Percentiles rank a stretch among this genome's conserved stretches.
phyloP scores from a whole-genome alignment of 2,888 invertebrate genomes.

The Microdon myrmicae region DNA sequence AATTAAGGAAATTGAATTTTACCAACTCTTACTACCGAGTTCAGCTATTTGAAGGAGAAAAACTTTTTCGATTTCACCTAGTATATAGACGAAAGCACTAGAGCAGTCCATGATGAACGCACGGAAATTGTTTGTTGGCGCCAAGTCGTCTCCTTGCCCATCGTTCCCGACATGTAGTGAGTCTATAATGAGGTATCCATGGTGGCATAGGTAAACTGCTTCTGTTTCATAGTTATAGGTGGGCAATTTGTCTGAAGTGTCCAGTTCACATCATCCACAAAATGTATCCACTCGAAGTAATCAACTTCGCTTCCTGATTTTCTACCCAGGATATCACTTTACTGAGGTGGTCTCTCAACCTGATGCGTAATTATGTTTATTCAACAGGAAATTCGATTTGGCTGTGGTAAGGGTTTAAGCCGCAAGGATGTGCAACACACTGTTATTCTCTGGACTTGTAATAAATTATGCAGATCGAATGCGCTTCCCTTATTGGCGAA shows the following conservation, averaged over 20 bases:
- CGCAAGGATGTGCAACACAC: constrained; percentile 30
- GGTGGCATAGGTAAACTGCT: constrained; percentile 9
- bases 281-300: constrained; percentile 19
- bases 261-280: no score
- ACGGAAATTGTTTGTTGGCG: constrained; percentile 45
- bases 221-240: constrained; percentile 18
- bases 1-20: constrained; percentile 48
- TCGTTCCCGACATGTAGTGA: no score
- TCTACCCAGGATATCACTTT: constrained; percentile 43
- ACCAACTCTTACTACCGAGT: constrained; percentile 21
- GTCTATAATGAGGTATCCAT: constrained; percentile 10
- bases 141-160: no score
- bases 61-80: constrained; percentile 43
- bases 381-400: constrained; percentile 54
- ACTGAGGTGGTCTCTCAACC: constrained; percentile 33
- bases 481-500: constrained; percentile 1
- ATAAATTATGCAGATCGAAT: constrained; percentile 44
- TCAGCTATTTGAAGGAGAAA: constrained; percentile 24
- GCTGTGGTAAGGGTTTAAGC: constrained; percentile 40
- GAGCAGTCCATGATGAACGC: constrained; percentile 28
- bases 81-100: no score
- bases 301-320: constrained; percentile 42
- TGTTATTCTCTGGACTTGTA: constrained; percentile 29
- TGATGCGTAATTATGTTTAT: constrained; percentile 53
- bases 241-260: no score